A percentile compares a stretch with the other conserved stretches of the same genome.
These are phyloP conservation scores for Eilema depressum DNA, from an alignment of 2,888 invertebrate species.

Conservation along the genomic window DNA sequence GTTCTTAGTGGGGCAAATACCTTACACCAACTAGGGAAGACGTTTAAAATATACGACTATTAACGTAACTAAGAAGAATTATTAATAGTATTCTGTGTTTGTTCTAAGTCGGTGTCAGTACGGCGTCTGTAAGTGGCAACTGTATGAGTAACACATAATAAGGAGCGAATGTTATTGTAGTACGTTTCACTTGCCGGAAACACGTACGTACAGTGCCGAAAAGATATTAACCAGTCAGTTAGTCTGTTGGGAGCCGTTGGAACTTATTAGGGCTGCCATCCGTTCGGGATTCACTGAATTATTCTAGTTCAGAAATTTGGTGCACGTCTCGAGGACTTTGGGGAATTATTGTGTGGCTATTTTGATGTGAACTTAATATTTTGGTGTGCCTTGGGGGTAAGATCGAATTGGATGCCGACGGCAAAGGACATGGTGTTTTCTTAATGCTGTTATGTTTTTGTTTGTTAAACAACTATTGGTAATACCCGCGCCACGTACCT, in stretches of 20 bases:
- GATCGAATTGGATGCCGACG: not conserved
- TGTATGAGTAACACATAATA: slow-evolving; percentile 37
- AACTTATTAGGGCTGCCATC: slow-evolving; percentile 28
- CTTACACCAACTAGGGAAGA: too few species aligned
- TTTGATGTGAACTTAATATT: not conserved
- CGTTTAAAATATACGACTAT: too few species aligned
- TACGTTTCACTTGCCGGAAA: slow-evolving; percentile 54
- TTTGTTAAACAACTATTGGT: too few species aligned
- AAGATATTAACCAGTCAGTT: slow-evolving; percentile 51
- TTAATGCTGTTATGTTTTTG: not conserved
- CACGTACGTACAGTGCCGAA: slow-evolving; percentile 59
- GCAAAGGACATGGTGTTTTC: not conserved
- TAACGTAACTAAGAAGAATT: too few species aligned
- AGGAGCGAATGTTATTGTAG: slow-evolving; percentile 47
- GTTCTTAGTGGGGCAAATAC: too few species aligned
- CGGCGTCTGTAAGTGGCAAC: slow-evolving; percentile 18
- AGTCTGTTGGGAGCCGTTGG: slow-evolving; percentile 35
- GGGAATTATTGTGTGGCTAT: not conserved
- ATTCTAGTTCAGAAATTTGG: slow-evolving; percentile 5
- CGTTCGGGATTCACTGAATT: slow-evolving; percentile 3
- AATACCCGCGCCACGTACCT: too few species aligned
- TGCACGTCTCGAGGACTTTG: not conserved
- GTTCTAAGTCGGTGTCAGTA: slow-evolving; percentile 14
- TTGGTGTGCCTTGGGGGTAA: not conserved
- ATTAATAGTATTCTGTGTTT: not conserved